Conservation (phyloP, 2,888 invertebrate species). For the Geophilus truncorum region DNA sequence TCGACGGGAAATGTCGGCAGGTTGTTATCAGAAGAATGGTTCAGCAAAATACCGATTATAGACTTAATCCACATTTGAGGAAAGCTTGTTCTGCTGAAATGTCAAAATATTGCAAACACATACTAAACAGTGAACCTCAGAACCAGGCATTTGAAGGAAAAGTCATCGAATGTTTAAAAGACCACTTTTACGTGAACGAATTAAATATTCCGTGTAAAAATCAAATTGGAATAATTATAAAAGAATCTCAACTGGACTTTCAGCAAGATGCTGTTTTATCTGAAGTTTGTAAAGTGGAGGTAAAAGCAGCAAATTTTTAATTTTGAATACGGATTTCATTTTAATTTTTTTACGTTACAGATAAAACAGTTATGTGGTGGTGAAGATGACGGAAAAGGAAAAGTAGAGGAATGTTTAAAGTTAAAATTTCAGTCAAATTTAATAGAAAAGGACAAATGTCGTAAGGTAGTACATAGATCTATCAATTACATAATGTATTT, state of each 20-base stretch:
- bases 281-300: constrained; percentile 67
- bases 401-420: constrained; percentile 88
- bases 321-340: constrained; percentile 33
- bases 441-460: constrained; percentile 69
- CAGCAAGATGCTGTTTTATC: constrained; percentile 81
- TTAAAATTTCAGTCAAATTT: constrained; percentile 55
- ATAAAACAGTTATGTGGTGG: constrained; percentile 42
- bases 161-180: constrained; percentile 49
- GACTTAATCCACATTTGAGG: constrained; percentile 79
- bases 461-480: constrained; percentile 44
- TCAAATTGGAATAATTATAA: constrained; percentile 73
- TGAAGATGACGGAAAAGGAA: constrained; percentile 54
- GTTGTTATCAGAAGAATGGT: constrained; percentile 83
- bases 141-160: constrained; percentile 79
- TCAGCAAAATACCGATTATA: constrained; percentile 82
- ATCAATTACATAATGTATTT: constrained; percentile 38
- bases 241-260: constrained; percentile 85
- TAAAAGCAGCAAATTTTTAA: constrained; percentile 43
- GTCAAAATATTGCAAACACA: constrained; percentile 61
- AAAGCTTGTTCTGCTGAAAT: constrained; percentile 77
- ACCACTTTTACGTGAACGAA: constrained; percentile 41
- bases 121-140: constrained; percentile 46
- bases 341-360: constrained; percentile 39
- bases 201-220: constrained; percentile 71
- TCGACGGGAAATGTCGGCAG: constrained; percentile 75